Evolutionary conservation across 2,113 vertebrate species (phyloP).

Genomic region (Mustelus asterias): DNA sequence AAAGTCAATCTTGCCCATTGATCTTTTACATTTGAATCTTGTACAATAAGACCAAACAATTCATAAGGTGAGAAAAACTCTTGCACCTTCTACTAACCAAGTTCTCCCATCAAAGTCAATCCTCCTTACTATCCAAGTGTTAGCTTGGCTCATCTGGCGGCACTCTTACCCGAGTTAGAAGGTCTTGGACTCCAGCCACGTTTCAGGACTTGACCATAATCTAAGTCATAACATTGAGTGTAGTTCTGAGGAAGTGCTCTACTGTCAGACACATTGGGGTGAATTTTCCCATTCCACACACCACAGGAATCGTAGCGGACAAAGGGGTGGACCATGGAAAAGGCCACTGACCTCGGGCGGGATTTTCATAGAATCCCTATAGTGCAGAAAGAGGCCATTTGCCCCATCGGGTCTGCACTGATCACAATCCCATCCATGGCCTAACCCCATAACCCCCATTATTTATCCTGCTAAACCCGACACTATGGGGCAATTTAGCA

Average conservation of each 20-base stretch:
- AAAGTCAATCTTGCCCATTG: not conserved
- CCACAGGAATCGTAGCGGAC: too few relatives aligned
- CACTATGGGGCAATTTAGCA: too few relatives aligned
- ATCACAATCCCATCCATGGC: too few relatives aligned
- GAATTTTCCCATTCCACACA: too few relatives aligned
- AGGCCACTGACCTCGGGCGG: too few relatives aligned
- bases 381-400: too few relatives aligned
- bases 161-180: not conserved
- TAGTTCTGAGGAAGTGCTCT: not conserved
- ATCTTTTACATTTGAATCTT: conserved; percentile 17
- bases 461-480: too few relatives aligned
- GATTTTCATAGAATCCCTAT: too few relatives aligned
- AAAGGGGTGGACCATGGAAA: too few relatives aligned
- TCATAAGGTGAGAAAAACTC: not conserved
- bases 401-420: too few relatives aligned
- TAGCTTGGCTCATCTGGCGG: not conserved
- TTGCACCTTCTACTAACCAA: not conserved
- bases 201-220: not conserved
- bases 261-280: not conserved
- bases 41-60: not conserved
- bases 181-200: not conserved
- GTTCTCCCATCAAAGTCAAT: not conserved
- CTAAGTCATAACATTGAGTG: not conserved
- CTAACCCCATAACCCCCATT: too few relatives aligned
- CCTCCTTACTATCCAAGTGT: not conserved